Evolutionary conservation across 2,113 vertebrate genomes (phyloP), one percentile per base, ranked within the genome.

Genomic region (Cyanoramphus novaezelandiae): DNA sequence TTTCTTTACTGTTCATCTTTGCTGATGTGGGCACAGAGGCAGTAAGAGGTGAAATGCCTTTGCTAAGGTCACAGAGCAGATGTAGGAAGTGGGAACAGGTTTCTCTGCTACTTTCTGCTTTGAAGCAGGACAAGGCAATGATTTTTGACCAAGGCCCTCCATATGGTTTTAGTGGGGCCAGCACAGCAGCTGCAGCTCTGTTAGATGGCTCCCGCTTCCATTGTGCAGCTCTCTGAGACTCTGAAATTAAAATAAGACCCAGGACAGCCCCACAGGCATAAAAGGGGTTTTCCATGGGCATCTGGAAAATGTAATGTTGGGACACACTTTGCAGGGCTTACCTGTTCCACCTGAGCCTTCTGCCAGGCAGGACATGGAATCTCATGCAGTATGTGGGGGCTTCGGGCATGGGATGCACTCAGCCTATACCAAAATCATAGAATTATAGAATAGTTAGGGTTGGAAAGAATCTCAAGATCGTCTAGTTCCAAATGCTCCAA

Each of bases 301-400:
- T 28, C 21, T 55, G 49, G 43, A 79, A 87, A 93, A 70, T 10
- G 33, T 1, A 81, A 20, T 11, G 14, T 63, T 31, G 50, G 31
- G 16, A 53, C n/a, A 74, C 57, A 12, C 5, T 1, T 55, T 53
- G 9, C 13, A 10, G 52, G 29, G 39, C 8, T 88, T 67, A 14
- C 11, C 1, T 1, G 9, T 57, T 46, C 35, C 9, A 33, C 37
- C 49, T 41, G 13, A 85, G 33, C 39, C 10, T 69, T 0, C 0
- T 50, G 35, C 35, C 8, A 20, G 33, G 11, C 37, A 75, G n/a
- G 31, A 79, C 10, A 9, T 6, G 28, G 39, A 16, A 31, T 49
- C 15, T 25, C 21, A 53, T 0, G 0, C 0, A 2, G 47, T 7
- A 31, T 19, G 1, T 1, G 1, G 31, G 28, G 31, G 5, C 23